Evolutionary conservation across 2,888 invertebrate species (phyloP).

Genomic region (Panopea generosa): DNA sequence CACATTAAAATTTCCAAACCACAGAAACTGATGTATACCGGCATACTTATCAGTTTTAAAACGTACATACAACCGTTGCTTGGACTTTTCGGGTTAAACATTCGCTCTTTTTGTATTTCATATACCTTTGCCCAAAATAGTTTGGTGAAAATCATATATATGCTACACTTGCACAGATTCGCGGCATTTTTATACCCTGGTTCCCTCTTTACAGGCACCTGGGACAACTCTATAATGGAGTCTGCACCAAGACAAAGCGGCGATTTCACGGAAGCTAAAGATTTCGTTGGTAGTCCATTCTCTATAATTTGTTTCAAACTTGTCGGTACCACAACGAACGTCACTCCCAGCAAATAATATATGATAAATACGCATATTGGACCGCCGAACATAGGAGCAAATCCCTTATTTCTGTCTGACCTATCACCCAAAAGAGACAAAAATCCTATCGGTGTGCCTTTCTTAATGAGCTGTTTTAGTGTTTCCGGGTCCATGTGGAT

Average conservation of each 20-base stretch:
- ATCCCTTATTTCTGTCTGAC: conserved; percentile 10
- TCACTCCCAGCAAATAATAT: conserved; percentile 24
- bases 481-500: conserved; percentile 2
- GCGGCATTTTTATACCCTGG: conserved; percentile 38
- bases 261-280: conserved; percentile 1
- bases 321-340: conserved; percentile 33
- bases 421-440: conserved; percentile 24
- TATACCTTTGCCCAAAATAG: conserved; percentile 35
- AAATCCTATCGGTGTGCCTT: conserved; percentile 42
- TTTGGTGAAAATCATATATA: conserved; percentile 39
- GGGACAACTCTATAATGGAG: conserved; percentile 31
- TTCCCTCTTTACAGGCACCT: background rate
- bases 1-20: conserved; percentile 30
- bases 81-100: background rate
- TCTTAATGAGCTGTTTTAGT: conserved; percentile 12
- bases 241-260: conserved; percentile 29
- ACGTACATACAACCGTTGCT: background rate
- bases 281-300: conserved; percentile 12
- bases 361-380: conserved; percentile 12
- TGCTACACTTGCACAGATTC: conserved; percentile 29
- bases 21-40: conserved; percentile 30
- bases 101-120: conserved; percentile 25
- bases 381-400: conserved; percentile 41
- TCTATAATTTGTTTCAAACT: conserved; percentile 35
- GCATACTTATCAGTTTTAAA: background rate